A percentile compares a stretch with the other conserved stretches of the same genome.
phyloP scores from a whole-genome alignment of 2,113 vertebrate species.

The Syrmaticus mikado region DNA sequence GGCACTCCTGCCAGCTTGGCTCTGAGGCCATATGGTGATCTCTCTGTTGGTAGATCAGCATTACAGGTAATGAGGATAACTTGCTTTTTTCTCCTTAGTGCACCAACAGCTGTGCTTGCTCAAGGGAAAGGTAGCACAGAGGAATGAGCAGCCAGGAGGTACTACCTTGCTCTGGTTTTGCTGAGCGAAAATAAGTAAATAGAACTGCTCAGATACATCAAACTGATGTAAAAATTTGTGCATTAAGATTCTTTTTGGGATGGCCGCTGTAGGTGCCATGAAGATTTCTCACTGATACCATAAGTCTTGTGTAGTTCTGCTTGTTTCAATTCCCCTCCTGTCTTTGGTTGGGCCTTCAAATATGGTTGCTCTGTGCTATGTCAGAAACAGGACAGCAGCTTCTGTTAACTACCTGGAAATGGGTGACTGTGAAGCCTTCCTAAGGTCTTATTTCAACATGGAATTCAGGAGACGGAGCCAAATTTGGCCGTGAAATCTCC shows the following conservation, averaged over 20 bases:
- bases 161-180: neutral
- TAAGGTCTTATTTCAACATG: neutral
- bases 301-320: neutral
- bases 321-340: neutral
- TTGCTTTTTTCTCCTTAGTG: neutral
- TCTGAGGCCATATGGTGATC: fast-evolving
- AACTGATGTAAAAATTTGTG: neutral
- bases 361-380: fast-evolving
- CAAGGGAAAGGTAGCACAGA: neutral
- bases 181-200: neutral
- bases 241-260: neutral
- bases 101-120: neutral
- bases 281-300: neutral
- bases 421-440: neutral
- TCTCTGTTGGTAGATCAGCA: neutral
- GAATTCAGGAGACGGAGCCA: neutral
- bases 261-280: fast-evolving
- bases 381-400: neutral
- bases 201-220: fast-evolving
- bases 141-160: neutral
- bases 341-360: neutral
- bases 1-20: neutral
- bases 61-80: neutral
- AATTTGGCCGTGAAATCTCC: neutral
- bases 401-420: neutral